A percentile compares a stretch with the other conserved stretches of the same genome.
phyloP scores from a whole-genome alignment of 2,113 vertebrate species.

The Malurus cyaneus region DNA sequence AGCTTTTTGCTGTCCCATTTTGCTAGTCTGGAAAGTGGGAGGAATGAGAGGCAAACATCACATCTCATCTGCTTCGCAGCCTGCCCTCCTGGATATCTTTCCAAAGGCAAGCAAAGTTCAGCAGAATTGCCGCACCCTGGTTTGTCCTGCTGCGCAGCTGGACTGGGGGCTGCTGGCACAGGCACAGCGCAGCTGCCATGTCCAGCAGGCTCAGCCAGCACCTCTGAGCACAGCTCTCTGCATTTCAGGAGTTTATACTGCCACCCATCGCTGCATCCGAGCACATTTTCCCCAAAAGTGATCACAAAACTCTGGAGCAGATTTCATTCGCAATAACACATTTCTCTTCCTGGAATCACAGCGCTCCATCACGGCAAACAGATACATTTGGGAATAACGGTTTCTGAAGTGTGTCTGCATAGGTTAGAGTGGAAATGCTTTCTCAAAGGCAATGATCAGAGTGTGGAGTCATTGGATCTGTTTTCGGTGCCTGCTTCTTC shows the following conservation, averaged over 20 bases:
- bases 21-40: neutral
- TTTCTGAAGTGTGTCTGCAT: neutral
- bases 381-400: neutral
- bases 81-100: neutral
- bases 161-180: neutral
- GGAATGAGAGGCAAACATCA: neutral
- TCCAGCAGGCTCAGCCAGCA: neutral
- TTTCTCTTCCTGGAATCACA: neutral
- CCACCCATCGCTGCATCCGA: slow-evolving; percentile 2
- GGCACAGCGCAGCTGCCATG: fast-evolving
- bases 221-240: neutral
- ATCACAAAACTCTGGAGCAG: neutral
- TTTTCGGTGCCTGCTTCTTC: neutral
- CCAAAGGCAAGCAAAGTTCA: fast-evolving
- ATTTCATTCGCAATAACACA: neutral
- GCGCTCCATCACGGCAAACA: neutral
- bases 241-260: neutral
- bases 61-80: neutral
- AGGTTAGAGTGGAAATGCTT: neutral
- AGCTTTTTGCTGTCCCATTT: neutral
- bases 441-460: neutral
- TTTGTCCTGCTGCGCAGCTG: fast-evolving
- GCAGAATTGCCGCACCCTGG: fast-evolving
- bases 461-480: neutral
- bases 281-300: neutral